These are phyloP conservation scores for Synergus japonicus DNA, from an alignment of 2,888 invertebrate genomes.

Conservation along the genomic window DNA sequence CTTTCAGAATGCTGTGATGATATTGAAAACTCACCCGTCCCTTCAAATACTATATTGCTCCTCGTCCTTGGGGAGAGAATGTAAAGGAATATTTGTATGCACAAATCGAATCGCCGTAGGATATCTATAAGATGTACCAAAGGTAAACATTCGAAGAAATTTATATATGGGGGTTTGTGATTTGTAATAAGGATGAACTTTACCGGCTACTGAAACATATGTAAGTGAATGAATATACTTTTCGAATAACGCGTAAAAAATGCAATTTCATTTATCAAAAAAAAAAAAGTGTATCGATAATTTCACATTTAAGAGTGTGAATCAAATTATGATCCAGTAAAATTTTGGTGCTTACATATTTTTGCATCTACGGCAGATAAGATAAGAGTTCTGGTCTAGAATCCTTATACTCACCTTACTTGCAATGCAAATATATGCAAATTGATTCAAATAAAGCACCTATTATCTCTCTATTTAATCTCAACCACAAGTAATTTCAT, in stretches of 20 bases:
- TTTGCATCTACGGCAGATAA: not conserved
- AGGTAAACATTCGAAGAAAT: not conserved
- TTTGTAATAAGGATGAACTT: not conserved
- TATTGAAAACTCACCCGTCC: not conserved
- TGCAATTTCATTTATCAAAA: not conserved
- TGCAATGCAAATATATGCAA: not conserved
- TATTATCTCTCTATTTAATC: conserved; percentile 4
- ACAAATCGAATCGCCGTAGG: conserved; percentile 14
- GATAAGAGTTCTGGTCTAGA: not conserved
- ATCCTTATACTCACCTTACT: not conserved
- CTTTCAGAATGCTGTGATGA: not conserved
- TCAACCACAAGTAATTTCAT: not conserved
- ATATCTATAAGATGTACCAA: not conserved
- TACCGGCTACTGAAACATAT: not conserved
- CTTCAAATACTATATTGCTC: not conserved
- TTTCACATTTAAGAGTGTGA: not conserved
- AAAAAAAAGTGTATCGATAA: not conserved
- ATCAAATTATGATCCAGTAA: not conserved
- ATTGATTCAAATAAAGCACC: not conserved
- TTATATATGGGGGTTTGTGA: conserved; percentile 1
- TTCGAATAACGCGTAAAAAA: not conserved
- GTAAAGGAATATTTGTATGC: conserved; percentile 10
- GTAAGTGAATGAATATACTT: not conserved
- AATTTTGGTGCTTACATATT: not conserved
- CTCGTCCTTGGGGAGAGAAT: not conserved